Evolutionary conservation across 2,888 invertebrate species (phyloP), one percentile per base, ranked within the genome.

Genomic region (Catocala sponsa): DNA sequence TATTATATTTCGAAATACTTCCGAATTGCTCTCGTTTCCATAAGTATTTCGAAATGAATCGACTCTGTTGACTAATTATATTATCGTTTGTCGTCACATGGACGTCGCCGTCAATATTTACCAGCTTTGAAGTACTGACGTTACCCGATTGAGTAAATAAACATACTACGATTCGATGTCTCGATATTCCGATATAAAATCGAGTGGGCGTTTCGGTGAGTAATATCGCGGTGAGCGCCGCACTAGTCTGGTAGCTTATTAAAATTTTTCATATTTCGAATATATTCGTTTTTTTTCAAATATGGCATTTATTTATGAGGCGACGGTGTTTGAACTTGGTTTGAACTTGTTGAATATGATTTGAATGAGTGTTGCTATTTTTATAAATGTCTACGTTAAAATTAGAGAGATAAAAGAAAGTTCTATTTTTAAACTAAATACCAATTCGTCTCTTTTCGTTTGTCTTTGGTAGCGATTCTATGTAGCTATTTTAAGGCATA

Each of bases 51-150:
- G 63, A 68, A 67, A 76, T 67, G n/a, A 67, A 59, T 68, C 64
- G 50, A 54, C 49, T 63, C 58, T 47, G 52, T 63, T 66, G 55
- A 65, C 55, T 68, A 66, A 79, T 79, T 70, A 73, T 70, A 73
- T 55, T 61, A 59, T 47, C 64, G 55, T 74, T 60, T 77, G 78
- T 78, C 79, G 64, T 70, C 78, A 62, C 64, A 47, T 49, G 33
- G 43, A 15, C 61, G 65, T 51, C 57, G 53, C 46, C 42, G 65
- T 69, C 70, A 74, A 77, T 79, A 79, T 78, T 78, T 58, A 74
- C 50, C 63, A 35, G 62, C 78, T 78, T 78, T 78, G 78, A 78
- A 77, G 79, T 77, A 49, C 42, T 63, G 64, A 54, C 73, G 68
- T 66, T 58, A 44, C 42, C 48, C 51, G 41, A 33, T 66, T 74